Evolutionary conservation across 2,797 vertebrate species (phyloP).

Genomic region (Danio albolineatus): DNA sequence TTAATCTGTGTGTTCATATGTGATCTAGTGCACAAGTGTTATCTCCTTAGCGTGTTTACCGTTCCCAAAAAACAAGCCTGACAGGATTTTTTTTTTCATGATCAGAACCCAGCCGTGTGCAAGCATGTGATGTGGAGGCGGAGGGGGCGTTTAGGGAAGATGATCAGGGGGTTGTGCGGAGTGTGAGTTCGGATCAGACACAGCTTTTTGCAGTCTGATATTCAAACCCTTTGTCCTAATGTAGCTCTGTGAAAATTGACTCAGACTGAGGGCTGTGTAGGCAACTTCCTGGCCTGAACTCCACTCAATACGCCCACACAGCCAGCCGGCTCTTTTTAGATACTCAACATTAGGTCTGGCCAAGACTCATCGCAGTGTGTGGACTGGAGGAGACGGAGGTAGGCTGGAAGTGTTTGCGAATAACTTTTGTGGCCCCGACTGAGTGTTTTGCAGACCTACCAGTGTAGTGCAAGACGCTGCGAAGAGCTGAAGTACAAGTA

Average conservation of each 20-base stretch:
- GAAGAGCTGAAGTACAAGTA: slow-evolving; percentile 30
- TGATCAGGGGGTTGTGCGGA: slow-evolving; percentile 44
- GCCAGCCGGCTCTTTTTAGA: slow-evolving; percentile 72
- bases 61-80: slow-evolving; percentile 7
- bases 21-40: not conserved
- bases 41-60: slow-evolving; percentile 19
- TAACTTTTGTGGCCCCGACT: slow-evolving; percentile 58
- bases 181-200: slow-evolving; percentile 53
- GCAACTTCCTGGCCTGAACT: slow-evolving; percentile 75
- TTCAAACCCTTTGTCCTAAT: slow-evolving; percentile 57
- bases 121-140: slow-evolving; percentile 51
- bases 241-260: slow-evolving; percentile 67
- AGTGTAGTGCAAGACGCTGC: slow-evolving; percentile 59
- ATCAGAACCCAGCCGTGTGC: slow-evolving; percentile 19
- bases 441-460: slow-evolving; percentile 62
- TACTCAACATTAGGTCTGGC: slow-evolving; percentile 62
- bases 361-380: slow-evolving; percentile 55
- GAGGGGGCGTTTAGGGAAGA: slow-evolving; percentile 44
- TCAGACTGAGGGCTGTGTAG: slow-evolving; percentile 80
- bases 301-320: slow-evolving; percentile 76
- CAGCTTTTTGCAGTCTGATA: slow-evolving; percentile 58
- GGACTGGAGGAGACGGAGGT: slow-evolving; percentile 51
- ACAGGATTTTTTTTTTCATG: slow-evolving; percentile 28
- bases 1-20: not conserved
- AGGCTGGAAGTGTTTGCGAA: slow-evolving; percentile 54